phyloP scores from a whole-genome alignment of 2,888 invertebrate species.

The Lepetodrilus schrolli region DNA sequence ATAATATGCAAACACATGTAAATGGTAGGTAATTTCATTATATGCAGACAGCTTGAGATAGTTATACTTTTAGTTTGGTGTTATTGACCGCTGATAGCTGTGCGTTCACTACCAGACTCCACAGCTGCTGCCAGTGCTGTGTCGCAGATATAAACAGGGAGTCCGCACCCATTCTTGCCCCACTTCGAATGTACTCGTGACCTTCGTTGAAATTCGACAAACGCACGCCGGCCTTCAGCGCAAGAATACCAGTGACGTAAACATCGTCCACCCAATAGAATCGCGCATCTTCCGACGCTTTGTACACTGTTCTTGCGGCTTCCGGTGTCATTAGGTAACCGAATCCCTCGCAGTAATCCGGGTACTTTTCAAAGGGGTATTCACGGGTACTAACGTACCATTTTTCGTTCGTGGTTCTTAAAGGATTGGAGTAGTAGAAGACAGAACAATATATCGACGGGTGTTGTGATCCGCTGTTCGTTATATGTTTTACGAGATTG shows the following conservation, averaged over 20 bases:
- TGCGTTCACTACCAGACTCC: too few relatives aligned
- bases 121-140: too few relatives aligned
- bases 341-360: slow-evolving; percentile 60
- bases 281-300: slow-evolving; percentile 42
- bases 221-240: slow-evolving; percentile 40
- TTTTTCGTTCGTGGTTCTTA: slow-evolving; percentile 45
- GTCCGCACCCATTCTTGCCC: too few relatives aligned
- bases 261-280: slow-evolving; percentile 67
- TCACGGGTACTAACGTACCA: slow-evolving; percentile 54
- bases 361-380: slow-evolving; percentile 56
- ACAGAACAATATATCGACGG: slow-evolving; percentile 55
- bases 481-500: slow-evolving; percentile 76
- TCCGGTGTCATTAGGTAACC: slow-evolving; percentile 31
- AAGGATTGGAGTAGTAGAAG: slow-evolving; percentile 45
- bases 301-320: slow-evolving; percentile 18
- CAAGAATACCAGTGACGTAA: slow-evolving; percentile 59
- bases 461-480: slow-evolving; percentile 35
- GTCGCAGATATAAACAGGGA: too few relatives aligned
- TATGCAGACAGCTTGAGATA: too few relatives aligned
- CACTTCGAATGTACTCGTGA: background rate
- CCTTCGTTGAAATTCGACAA: background rate
- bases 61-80: too few relatives aligned
- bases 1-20: too few relatives aligned
- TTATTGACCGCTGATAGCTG: too few relatives aligned
- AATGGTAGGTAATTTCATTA: too few relatives aligned